phyloP scores from a whole-genome alignment of 2,113 vertebrate genomes.

The Brachyhypopomus occidentalis region DNA sequence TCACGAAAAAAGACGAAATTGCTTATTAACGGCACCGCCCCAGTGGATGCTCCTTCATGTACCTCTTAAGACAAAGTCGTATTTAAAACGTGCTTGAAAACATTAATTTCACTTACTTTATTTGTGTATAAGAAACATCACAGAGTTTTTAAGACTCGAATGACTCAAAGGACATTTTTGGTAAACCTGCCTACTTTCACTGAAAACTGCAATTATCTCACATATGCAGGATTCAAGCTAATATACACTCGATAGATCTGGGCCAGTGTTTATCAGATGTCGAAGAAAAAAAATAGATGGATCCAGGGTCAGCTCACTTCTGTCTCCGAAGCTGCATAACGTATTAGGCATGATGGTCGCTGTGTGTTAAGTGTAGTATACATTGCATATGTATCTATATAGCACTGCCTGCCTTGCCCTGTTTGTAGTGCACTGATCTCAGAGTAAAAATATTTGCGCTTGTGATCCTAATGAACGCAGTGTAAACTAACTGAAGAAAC shows the following conservation, averaged over 20 bases:
- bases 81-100: background rate
- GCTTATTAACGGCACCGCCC: background rate
- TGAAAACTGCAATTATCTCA: background rate
- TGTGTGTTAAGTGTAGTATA: too few species aligned
- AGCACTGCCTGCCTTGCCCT: too few species aligned
- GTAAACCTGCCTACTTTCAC: background rate
- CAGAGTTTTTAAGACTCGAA: background rate
- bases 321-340: background rate
- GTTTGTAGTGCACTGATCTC: too few species aligned
- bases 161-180: slow-evolving; percentile 1
- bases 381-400: too few species aligned
- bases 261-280: background rate
- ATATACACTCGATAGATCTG: background rate
- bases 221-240: background rate
- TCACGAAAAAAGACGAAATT: background rate
- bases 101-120: background rate
- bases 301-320: background rate
- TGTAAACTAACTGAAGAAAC: too few species aligned
- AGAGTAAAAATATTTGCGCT: too few species aligned
- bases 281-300: background rate
- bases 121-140: background rate
- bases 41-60: background rate
- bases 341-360: too few species aligned
- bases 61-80: background rate
- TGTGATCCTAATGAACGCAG: too few species aligned